Conservation (phyloP, 2,888 invertebrate species). For the Disparrhopalites patrizii region DNA sequence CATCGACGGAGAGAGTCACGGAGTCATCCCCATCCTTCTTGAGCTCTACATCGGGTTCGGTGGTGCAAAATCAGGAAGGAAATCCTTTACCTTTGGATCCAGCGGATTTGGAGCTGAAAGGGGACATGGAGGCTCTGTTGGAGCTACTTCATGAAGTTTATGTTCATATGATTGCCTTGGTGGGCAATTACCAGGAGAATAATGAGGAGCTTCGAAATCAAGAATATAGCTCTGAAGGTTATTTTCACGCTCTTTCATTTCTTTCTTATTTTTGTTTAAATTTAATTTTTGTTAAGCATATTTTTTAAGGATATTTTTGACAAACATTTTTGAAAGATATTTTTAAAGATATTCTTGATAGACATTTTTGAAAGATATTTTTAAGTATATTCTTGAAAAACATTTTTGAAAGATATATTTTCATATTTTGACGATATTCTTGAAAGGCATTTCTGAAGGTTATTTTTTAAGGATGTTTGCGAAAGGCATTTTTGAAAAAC, state of each 20-base stretch:
- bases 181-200: slow-evolving; percentile 41
- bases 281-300: neutral
- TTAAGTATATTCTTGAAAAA: neutral
- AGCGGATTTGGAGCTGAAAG: slow-evolving; percentile 32
- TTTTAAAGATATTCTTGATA: too few species aligned
- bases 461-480: too few species aligned
- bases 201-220: slow-evolving; percentile 30
- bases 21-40: slow-evolving; percentile 28
- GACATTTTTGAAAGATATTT: too few species aligned
- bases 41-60: slow-evolving; percentile 19
- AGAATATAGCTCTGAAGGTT: slow-evolving; percentile 36
- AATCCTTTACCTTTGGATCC: slow-evolving; percentile 6
- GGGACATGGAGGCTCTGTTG: slow-evolving; percentile 42
- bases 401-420: too few species aligned
- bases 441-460: too few species aligned
- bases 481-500: too few species aligned
- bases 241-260: neutral
- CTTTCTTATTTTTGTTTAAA: neutral
- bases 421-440: too few species aligned
- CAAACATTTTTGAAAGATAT: too few species aligned
- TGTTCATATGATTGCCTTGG: slow-evolving; percentile 38
- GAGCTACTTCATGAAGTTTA: slow-evolving; percentile 41
- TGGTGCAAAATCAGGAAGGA: slow-evolving; percentile 18
- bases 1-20: slow-evolving; percentile 12
- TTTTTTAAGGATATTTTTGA: too few species aligned